Evolutionary conservation across 2,888 invertebrate species (phyloP).

Genomic region (Drosophila niveifrons): DNA sequence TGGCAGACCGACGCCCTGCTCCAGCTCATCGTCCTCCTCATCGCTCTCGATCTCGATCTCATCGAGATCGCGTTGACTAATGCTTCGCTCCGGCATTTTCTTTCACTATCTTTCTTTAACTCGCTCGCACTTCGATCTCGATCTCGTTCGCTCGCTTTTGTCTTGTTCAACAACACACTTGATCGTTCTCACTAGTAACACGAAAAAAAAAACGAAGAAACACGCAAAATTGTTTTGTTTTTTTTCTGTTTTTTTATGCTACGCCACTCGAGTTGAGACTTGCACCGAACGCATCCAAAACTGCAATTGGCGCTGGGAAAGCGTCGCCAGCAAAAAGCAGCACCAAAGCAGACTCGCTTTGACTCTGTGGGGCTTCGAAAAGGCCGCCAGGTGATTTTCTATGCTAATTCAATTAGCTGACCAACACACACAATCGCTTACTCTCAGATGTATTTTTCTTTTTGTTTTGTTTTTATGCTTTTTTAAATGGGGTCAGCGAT

Average conservation of each 20-base stretch:
- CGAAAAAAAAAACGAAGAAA: slow-evolving; percentile 17
- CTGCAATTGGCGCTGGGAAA: slow-evolving; percentile 66
- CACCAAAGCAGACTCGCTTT: slow-evolving; percentile 27
- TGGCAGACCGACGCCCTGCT: slow-evolving; percentile 78
- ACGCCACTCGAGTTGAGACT: slow-evolving; percentile 56
- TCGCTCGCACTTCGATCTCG: not conserved
- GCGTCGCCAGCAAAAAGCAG: slow-evolving; percentile 31
- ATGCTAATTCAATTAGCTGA: slow-evolving; percentile 66
- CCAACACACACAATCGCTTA: slow-evolving; percentile 14
- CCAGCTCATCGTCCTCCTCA: slow-evolving; percentile 82
- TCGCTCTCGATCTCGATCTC: slow-evolving; percentile 83
- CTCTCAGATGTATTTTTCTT: not conserved
- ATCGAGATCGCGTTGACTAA: slow-evolving; percentile 71
- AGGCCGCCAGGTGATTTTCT: slow-evolving; percentile 60
- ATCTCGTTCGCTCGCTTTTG: slow-evolving; percentile 1
- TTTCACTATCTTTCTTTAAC: not conserved
- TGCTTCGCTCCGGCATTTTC: slow-evolving; percentile 77
- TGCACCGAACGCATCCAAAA: slow-evolving; percentile 79
- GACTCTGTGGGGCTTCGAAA: slow-evolving; percentile 67
- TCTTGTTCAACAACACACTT: slow-evolving; percentile 19
- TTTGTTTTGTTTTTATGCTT: not conserved
- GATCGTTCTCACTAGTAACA: slow-evolving; percentile 35
- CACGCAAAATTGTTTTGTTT: too few species aligned
- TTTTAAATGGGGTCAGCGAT: slow-evolving; percentile 72
- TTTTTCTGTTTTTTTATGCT: not conserved